Percentiles rank a stretch among this genome's conserved stretches.
Evolutionary conservation across 2,113 vertebrate genomes (phyloP).

Genomic region (Copsychus sechellarum): DNA sequence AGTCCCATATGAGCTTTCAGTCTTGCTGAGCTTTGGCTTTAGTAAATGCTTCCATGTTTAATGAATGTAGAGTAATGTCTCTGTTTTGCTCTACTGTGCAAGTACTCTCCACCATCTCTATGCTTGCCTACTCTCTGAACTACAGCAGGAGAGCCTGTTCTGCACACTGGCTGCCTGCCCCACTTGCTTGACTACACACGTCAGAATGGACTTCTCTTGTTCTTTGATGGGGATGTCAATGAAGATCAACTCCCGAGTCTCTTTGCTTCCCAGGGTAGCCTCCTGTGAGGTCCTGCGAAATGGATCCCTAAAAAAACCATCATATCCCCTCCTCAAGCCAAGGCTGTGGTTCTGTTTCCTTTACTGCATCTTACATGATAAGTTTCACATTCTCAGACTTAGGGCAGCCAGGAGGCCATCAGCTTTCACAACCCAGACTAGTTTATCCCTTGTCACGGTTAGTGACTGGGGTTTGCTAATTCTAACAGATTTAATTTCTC

Average conservation of each 20-base stretch:
- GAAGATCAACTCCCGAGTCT: background rate
- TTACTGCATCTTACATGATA: background rate
- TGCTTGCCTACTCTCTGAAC: background rate
- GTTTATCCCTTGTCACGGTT: background rate
- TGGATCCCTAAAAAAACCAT: background rate
- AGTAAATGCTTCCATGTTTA: background rate
- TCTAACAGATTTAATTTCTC: too few species aligned
- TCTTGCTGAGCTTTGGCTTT: background rate
- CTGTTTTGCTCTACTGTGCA: background rate
- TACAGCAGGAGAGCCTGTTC: background rate
- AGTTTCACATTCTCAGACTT: background rate
- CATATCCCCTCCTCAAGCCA: background rate
- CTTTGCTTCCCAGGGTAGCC: background rate
- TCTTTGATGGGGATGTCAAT: background rate
- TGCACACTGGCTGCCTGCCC: fast-evolving
- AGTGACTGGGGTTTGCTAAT: too few species aligned
- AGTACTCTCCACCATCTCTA: background rate
- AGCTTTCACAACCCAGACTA: background rate
- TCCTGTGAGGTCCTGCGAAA: background rate
- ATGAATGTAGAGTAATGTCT: background rate
- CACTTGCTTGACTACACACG: background rate
- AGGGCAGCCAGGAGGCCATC: background rate
- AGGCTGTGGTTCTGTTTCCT: background rate
- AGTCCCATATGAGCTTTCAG: background rate
- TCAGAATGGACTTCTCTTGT: background rate